Base-by-base conservation (phyloP, 2,888 invertebrate genomes). In the Dicycla oo region DNA sequence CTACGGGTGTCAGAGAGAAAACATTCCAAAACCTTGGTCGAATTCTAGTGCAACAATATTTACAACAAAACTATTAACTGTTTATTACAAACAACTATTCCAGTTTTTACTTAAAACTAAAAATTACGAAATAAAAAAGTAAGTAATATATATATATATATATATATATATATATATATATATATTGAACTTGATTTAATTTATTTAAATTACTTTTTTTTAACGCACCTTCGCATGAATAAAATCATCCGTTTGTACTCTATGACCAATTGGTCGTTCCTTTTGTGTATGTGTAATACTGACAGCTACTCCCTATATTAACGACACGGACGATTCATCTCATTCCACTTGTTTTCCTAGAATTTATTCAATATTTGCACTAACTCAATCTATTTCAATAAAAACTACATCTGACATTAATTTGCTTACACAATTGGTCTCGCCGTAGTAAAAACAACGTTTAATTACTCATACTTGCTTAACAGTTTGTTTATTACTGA, bases 361-460 rank as follows among this genome's bases (percentile, higher is more conserved):
- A 70, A 78, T 57, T 58, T 58, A 18, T 54, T 45, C 51, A 40
- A 75, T 75, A 73, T 71, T 81, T 58, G 38, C 40, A 38, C 34
- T 70, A 58, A n/a, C 56, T 38, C 45, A 67, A 65, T 69, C 45
- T 66, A 83, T 78, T 73, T 67, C 13, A 75, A 67, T 73, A 69
- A 45, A 66, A 58, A 34, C 49, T 57, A 45, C 61, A 65, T 65
- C 47, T 75, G 26, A 43, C 69, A 73, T 68, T 67, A 75, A 72
- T 78, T 75, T 80, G 74, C 56, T 72, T 78, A 82, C 67, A 75
- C 75, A 82, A 80, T 75, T 80, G 75, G 61, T 67, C 69, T 70
- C 54, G 53, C 13, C 63, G 63, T 73, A 70, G 40, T 64, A 56
- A 72, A 78, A 69, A 74, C 61, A 58, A 57, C 70, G 45, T 69